Conservation (phyloP, 2,888 invertebrate species). For the Nomada hirtipes region DNA sequence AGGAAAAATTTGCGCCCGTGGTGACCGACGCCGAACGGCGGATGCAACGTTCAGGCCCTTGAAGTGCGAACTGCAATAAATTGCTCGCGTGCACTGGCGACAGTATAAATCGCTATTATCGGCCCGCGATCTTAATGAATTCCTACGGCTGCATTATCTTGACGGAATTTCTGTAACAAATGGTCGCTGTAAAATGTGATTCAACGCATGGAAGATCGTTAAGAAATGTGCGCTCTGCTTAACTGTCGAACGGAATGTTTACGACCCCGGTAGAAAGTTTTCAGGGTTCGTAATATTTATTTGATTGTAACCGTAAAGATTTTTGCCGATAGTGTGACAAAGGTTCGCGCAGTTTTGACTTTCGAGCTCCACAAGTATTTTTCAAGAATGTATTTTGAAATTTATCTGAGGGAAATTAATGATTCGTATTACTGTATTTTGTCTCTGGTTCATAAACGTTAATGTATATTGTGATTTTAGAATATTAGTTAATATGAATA, state of each 20-base stretch:
- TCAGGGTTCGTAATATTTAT: too few relatives aligned
- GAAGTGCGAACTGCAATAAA: constrained; percentile 10
- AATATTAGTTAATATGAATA: too few relatives aligned
- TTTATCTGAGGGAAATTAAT: not conserved
- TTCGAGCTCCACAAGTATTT: not conserved
- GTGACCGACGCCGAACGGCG: not conserved
- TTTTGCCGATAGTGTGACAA: too few relatives aligned
- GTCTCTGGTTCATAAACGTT: too few relatives aligned
- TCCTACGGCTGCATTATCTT: not conserved
- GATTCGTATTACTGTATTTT: too few relatives aligned
- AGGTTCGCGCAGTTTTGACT: too few relatives aligned
- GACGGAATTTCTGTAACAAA: not conserved
- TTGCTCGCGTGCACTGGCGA: constrained; percentile 2
- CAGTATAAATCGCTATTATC: constrained; percentile 14
- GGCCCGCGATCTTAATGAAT: constrained; percentile 9
- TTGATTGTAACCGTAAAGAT: too few relatives aligned
- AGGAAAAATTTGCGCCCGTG: not conserved
- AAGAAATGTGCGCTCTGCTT: not conserved
- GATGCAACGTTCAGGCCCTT: constrained; percentile 1
- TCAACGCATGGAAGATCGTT: not conserved
- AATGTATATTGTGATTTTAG: too few relatives aligned
- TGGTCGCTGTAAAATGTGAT: not conserved
- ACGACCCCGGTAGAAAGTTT: not conserved
- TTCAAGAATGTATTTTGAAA: not conserved
- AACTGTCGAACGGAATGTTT: not conserved